These are phyloP conservation scores for Pristionchus exspectatus DNA, from an alignment of 2,888 invertebrate genomes.

Conservation along the genomic window DNA sequence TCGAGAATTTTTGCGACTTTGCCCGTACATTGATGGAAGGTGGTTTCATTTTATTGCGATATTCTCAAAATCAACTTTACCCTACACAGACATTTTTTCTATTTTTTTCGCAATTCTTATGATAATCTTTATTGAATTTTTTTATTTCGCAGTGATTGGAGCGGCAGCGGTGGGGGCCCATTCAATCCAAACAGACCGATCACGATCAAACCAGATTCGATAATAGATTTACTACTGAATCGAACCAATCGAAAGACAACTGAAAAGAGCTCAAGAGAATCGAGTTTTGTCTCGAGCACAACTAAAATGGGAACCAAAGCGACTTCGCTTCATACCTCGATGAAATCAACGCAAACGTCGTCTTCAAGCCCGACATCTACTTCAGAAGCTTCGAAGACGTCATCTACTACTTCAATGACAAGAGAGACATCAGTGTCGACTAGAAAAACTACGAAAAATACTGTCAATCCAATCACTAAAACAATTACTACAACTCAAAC, in stretches of 20 bases:
- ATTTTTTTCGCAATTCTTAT: too few relatives aligned
- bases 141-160: background rate
- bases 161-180: background rate
- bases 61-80: background rate
- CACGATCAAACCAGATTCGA: background rate
- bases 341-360: background rate
- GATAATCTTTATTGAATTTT: too few relatives aligned
- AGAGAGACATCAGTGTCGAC: background rate
- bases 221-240: background rate
- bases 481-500: background rate
- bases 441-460: background rate
- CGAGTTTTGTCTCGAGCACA: background rate
- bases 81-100: too few relatives aligned
- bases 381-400: too few relatives aligned
- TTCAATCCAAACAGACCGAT: background rate
- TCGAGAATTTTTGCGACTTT: background rate
- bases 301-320: background rate
- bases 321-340: background rate
- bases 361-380: background rate
- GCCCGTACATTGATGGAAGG: slow-evolving; percentile 14
- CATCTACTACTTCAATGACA: too few relatives aligned
- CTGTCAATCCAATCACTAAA: background rate
- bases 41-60: background rate
- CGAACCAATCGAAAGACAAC: background rate
- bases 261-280: background rate